Evolutionary conservation across 2,113 vertebrate genomes (phyloP).

Genomic region (Bufo gargarizans): DNA sequence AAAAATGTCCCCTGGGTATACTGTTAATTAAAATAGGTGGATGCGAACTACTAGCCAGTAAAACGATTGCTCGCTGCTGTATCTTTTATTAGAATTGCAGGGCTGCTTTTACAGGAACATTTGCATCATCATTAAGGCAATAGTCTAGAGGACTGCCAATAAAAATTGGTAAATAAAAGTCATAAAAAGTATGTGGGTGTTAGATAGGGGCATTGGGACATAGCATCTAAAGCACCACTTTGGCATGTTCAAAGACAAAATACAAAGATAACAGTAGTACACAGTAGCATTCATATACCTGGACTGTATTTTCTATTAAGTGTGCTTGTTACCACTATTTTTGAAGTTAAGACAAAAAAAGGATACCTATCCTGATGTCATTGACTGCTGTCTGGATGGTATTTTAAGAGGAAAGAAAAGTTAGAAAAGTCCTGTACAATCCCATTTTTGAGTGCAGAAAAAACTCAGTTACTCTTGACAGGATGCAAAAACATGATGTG

Average conservation of each 20-base stretch:
- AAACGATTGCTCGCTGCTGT: conserved; percentile 44
- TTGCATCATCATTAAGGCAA: conserved; percentile 53
- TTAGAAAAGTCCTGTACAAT: no score
- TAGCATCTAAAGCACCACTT: neutral
- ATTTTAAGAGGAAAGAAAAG: no score
- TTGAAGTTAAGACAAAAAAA: no score
- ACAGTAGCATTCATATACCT: no score
- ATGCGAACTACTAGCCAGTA: conserved; percentile 54
- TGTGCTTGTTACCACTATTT: no score
- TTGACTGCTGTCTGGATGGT: no score
- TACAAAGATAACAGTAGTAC: neutral
- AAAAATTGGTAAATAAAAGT: conserved; percentile 46
- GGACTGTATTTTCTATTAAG: no score
- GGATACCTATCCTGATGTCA: no score
- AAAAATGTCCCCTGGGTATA: conserved; percentile 56
- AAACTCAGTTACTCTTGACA: no score
- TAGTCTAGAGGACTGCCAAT: conserved; percentile 39
- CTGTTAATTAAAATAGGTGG: conserved; percentile 56
- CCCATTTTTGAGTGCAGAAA: no score
- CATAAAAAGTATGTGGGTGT: conserved; percentile 11
- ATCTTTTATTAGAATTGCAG: conserved; percentile 51
- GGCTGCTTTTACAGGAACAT: conserved; percentile 40
- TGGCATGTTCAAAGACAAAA: neutral
- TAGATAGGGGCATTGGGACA: neutral
- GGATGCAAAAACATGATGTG: no score